Percentiles rank a stretch among this genome's conserved stretches.
These are phyloP conservation scores for fruit fly (Drosophila melanogaster) DNA, from an alignment of 1,140 invertebrate genomes.

Conservation along the genomic window Release_6_plus_ISO1_MT NT_037436.4:14463001-14463500, in stretches of 20 bases:
- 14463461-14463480: conserved; percentile 65
- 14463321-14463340: conserved; percentile 44
- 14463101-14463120: conserved; percentile 35
- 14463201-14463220: conserved; percentile 7
- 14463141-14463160: conserved; percentile 47
- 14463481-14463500: conserved; percentile 83
- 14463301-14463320: conserved; percentile 81
- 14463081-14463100: conserved; percentile 36
- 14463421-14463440: conserved; percentile 67
- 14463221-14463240: conserved; percentile 17
- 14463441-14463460: conserved; percentile 14
- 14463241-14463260: conserved; percentile 42
- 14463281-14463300: conserved; percentile 37
- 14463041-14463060: conserved; percentile 20
- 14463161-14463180: conserved; percentile 39
- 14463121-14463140: conserved; percentile 32
- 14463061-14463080: conserved; percentile 29
- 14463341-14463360: conserved; percentile 37
- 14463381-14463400: conserved; percentile 50
- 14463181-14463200: conserved; percentile 26
- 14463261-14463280: conserved; percentile 42
- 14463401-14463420: conserved; percentile 32
- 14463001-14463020: not conserved
- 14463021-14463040: conserved; percentile 2
- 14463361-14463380: conserved; percentile 74